phyloP scores from a whole-genome alignment of 1,140 invertebrate genomes.

The Rhopalosiphum maidis region DNA sequence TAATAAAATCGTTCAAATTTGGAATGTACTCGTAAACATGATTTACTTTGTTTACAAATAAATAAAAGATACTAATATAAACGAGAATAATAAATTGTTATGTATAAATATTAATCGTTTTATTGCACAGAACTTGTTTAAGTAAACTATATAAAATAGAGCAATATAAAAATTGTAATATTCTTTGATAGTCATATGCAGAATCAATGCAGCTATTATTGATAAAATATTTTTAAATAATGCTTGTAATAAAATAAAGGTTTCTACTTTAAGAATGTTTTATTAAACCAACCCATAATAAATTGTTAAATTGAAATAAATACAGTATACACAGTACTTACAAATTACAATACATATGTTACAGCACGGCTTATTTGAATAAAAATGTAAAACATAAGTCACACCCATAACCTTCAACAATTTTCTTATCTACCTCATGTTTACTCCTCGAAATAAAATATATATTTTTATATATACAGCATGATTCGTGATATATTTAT shows the following conservation, averaged over 20 bases:
- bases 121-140: neutral
- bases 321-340: neutral
- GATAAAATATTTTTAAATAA: neutral
- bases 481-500: neutral
- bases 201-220: neutral
- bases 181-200: neutral
- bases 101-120: neutral
- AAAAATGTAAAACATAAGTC: constrained; percentile 12
- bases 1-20: neutral
- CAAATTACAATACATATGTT: neutral
- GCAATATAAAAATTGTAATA: neutral
- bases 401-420: constrained; percentile 12
- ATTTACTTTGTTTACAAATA: neutral
- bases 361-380: neutral
- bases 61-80: neutral
- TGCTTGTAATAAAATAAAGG: neutral
- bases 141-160: neutral
- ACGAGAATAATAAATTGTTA: neutral
- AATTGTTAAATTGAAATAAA: neutral
- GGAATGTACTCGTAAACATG: neutral
- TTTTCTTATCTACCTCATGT: constrained; percentile 6
- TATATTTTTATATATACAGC: neutral
- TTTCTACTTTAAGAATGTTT: neutral
- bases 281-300: neutral
- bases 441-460: neutral